A percentile compares a stretch with the other conserved stretches of the same genome.
These are phyloP conservation scores for Dryococelus australis DNA, from an alignment of 2,888 invertebrate species.

Conservation along the genomic window DNA sequence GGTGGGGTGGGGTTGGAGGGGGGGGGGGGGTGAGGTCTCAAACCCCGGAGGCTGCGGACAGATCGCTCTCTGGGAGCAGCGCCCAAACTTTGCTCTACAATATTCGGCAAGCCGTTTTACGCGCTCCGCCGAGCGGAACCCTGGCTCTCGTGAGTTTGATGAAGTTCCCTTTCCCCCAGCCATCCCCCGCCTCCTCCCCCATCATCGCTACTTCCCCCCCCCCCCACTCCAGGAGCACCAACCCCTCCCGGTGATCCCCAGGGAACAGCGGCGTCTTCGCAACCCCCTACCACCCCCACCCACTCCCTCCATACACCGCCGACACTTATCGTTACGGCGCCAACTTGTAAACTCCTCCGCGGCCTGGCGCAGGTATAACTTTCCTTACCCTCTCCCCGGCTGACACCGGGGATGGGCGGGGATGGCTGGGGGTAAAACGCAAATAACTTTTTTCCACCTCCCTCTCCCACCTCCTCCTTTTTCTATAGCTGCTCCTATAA, in stretches of 20 bases:
- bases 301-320: neutral
- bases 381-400: neutral
- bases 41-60: neutral
- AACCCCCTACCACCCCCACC: neutral
- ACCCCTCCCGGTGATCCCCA: neutral
- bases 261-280: neutral
- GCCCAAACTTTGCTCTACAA: conserved; percentile 35
- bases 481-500: neutral
- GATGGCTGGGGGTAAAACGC: neutral
- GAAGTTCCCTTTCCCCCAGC: conserved; percentile 39
- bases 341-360: conserved; percentile 3
- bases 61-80: neutral
- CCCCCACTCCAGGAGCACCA: neutral
- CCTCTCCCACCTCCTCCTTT: neutral
- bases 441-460: neutral
- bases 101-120: conserved; percentile 41
- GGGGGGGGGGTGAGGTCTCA: neutral
- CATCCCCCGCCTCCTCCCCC: neutral
- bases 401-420: neutral
- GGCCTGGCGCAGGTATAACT: neutral
- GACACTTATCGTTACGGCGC: conserved; percentile 2
- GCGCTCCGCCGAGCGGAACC: conserved; percentile 42
- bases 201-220: neutral
- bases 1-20: neutral
- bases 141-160: conserved; percentile 41